Percentiles rank a stretch among this genome's conserved stretches.
These are phyloP conservation scores for Graphium colonna DNA, from an alignment of 2,888 invertebrate genomes.

Conservation along the genomic window DNA sequence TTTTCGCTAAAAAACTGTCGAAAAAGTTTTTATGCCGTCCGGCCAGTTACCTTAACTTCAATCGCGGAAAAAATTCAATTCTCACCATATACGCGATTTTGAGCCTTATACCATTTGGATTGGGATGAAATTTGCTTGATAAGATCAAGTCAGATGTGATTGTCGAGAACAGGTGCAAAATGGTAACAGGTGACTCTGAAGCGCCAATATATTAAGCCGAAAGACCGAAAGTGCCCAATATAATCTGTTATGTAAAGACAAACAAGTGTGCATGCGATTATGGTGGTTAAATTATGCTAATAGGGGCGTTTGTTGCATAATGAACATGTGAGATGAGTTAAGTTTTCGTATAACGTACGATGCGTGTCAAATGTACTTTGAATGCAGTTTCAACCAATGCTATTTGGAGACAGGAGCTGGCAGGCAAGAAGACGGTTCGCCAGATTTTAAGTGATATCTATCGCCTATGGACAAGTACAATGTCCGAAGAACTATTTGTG, in stretches of 20 bases:
- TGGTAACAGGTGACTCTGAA: slow-evolving; percentile 73
- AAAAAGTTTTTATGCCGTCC: slow-evolving; percentile 48
- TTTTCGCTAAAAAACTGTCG: slow-evolving; percentile 48
- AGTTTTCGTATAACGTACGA: background rate
- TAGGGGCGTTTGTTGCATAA: background rate
- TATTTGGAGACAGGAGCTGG: no score
- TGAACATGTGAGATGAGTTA: background rate
- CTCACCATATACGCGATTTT: slow-evolving; percentile 28
- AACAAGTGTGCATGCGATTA: slow-evolving; percentile 7
- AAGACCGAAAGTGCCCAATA: slow-evolving; percentile 65
- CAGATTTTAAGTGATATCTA: no score
- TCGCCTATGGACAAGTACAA: no score
- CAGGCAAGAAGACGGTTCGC: no score
- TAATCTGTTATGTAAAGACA: slow-evolving; percentile 53
- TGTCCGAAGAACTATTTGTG: no score
- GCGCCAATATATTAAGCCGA: slow-evolving; percentile 69
- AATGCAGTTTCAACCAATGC: background rate
- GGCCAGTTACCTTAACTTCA: slow-evolving; percentile 47
- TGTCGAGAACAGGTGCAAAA: slow-evolving; percentile 69
- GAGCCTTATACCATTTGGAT: slow-evolving; percentile 14
- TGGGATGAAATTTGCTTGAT: slow-evolving; percentile 35
- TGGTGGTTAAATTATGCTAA: background rate
- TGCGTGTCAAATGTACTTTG: background rate
- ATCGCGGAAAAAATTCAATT: slow-evolving; percentile 38
- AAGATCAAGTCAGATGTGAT: slow-evolving; percentile 64